Evolutionary conservation across 2,888 invertebrate species (phyloP), one percentile per base, ranked within the genome.

Genomic region (Parnassius apollo): DNA sequence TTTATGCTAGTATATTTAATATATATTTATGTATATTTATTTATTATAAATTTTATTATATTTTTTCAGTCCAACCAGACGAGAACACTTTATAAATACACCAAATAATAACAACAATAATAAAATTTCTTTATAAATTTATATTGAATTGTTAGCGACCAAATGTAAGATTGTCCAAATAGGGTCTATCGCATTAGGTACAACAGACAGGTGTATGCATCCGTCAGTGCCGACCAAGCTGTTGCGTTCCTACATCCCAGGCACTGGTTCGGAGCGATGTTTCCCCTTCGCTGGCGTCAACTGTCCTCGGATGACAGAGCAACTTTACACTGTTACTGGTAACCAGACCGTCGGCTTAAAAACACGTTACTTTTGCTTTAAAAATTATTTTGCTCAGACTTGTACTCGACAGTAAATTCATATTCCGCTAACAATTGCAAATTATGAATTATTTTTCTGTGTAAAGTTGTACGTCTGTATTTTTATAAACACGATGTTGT

Each of bases 261-360:
- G 82, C 65, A 81, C 81, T 74, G 87, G 87, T 60, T 83, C 87
- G 12, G 87, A 87, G 76, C 77, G 86, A 70, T 83, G 88, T 81
- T 86, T 83, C 80, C 78, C 86, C 74, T 84, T 81, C 78, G 77
- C 80, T 57, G 76, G 78, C 53, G 75, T 77, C 59, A 86, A 86
- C 70, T 82, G 80, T 74, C 74, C 88, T 67, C 81, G 86, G 68
- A 80, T 80, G 67, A 75, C 78, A 68, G 85, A 88, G 63, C 87
- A 86, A 77, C 88, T 87, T 66, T 89, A 88, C 85, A 87, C 85
- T 69, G 82, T 86, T 72, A 85, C 88, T 71, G 90, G 89, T 90
- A 89, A 87, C 76, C 76, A 70, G 75, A 69, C 71, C 70, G 70
- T 75, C 67, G 67, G 66, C 75, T 72, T 74, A 69, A 71, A 67